Evolutionary conservation across 2,797 vertebrate genomes (phyloP), one percentile per base, ranked within the genome.

Genomic region (Macropus fuliginosus): DNA sequence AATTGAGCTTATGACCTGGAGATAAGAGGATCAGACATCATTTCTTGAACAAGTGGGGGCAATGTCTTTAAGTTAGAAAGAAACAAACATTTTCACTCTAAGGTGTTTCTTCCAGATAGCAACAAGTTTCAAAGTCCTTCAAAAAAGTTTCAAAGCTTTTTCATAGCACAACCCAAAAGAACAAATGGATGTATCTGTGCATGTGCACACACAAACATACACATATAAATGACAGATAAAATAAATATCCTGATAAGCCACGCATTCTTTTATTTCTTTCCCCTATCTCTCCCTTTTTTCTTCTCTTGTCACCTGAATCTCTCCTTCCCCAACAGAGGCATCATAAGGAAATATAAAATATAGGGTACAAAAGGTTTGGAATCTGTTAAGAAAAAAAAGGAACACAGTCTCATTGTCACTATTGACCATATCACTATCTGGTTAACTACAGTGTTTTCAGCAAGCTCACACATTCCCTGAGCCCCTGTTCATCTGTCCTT

Each of bases 31-130:
- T 94, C 87, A 93, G 57, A 93, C 40, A 66, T 57, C 8, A 92
- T 87, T 95, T 92, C 24, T 56, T 40, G 87, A 95, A 93, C 24
- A 93, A 95, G 92, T 46, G 21, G 92, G 56, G 62, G 57, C 92
- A 66, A 93, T 54, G 92, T 57, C 59, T 57, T 74, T 13, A 59
- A 59, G 95, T 66, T 92, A 66, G 9, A 95, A 92, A 54, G 52
- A 93, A 94, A n/a, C 46, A 91, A 95, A 91, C 0, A n/a, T 18
- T 92, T 97, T 66, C 93, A 0, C 74, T 81, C 16, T 55, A 94
- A 94, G 16, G n/a, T 89, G 2, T 46, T 31, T n/a, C 28, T 74
- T 14, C n/a, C 74, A 92, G 27, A 92, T 29, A 92, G 89, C 14
- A 92, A 90, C 54, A 62, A 40, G 52, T 92, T 97, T 96, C 40